phyloP scores from a whole-genome alignment of 2,888 invertebrate species.

The Plagodis pulveraria region DNA sequence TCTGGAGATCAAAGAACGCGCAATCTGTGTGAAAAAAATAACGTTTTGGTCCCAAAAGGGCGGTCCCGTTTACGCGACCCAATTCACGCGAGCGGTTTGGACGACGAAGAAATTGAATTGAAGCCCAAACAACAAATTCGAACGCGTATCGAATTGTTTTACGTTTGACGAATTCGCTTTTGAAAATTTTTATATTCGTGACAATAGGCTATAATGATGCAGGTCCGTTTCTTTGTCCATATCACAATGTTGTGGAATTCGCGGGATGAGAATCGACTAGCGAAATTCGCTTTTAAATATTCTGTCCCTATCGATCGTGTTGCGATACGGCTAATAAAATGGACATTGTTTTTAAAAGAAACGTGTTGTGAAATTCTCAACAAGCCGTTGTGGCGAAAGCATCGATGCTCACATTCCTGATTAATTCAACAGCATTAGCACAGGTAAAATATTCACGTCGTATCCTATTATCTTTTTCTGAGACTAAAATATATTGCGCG shows the following conservation, averaged over 20 bases:
- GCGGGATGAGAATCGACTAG: slow-evolving; percentile 62
- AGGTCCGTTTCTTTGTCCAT: slow-evolving; percentile 75
- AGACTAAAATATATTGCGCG: slow-evolving; percentile 27
- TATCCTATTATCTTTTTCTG: slow-evolving; percentile 30
- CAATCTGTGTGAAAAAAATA: slow-evolving; percentile 84
- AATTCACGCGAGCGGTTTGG: slow-evolving; percentile 81
- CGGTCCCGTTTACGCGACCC: slow-evolving; percentile 84
- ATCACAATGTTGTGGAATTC: slow-evolving; percentile 73
- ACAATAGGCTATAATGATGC: slow-evolving; percentile 84
- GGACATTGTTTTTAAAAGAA: slow-evolving; percentile 62
- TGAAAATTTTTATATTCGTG: slow-evolving; percentile 77
- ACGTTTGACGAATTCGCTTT: slow-evolving; percentile 83
- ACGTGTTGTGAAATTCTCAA: slow-evolving; percentile 59
- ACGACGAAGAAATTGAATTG: slow-evolving; percentile 83
- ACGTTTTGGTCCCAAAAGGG: slow-evolving; percentile 83
- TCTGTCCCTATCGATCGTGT: slow-evolving; percentile 72
- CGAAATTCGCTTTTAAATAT: slow-evolving; percentile 57
- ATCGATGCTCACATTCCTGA: slow-evolving; percentile 61
- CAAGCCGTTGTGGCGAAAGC: slow-evolving; percentile 49
- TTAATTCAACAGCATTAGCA: slow-evolving; percentile 50
- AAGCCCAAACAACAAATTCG: slow-evolving; percentile 81
- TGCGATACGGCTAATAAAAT: slow-evolving; percentile 72
- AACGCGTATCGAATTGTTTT: slow-evolving; percentile 86
- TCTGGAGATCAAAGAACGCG: slow-evolving; percentile 82
- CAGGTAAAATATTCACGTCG: slow-evolving; percentile 38